phyloP scores from a whole-genome alignment of 2,888 invertebrate species.

The Morpho achilles region DNA sequence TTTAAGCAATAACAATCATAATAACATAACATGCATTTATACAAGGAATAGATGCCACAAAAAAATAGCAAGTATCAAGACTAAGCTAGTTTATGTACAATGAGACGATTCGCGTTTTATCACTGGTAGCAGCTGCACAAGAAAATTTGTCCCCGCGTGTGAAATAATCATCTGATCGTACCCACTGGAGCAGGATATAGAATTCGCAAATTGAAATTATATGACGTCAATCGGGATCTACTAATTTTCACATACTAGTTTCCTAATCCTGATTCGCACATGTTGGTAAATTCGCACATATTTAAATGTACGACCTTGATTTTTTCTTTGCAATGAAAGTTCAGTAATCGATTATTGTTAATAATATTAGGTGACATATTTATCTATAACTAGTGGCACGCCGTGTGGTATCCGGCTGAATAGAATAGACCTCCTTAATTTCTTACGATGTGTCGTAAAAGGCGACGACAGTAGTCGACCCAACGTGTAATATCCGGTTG shows the following conservation, averaged over 20 bases:
- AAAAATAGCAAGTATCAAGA: conserved; percentile 40
- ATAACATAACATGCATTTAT: too few relatives aligned
- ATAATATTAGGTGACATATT: too few relatives aligned
- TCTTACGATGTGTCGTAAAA: too few relatives aligned
- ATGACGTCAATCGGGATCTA: conserved; percentile 50
- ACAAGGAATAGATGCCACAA: too few relatives aligned
- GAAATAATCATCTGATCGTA: conserved; percentile 71
- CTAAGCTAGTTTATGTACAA: conserved; percentile 11
- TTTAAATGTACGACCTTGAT: neutral
- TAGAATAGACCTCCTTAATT: too few relatives aligned
- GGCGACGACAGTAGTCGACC: too few relatives aligned
- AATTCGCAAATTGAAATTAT: conserved; percentile 56
- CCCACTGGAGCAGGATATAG: conserved; percentile 62
- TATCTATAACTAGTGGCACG: too few relatives aligned
- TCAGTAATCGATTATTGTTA: too few relatives aligned
- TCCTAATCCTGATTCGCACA: neutral
- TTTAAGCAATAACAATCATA: too few relatives aligned
- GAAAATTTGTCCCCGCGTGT: conserved; percentile 62
- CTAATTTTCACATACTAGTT: neutral
- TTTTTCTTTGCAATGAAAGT: too few relatives aligned
- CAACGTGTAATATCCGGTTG: too few relatives aligned
- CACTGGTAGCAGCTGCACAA: conserved; percentile 67
- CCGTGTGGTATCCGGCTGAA: too few relatives aligned
- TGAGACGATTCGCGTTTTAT: conserved; percentile 44
- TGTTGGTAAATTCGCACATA: neutral